Evolutionary conservation across 2,797 vertebrate species (phyloP), one percentile per base, ranked within the genome.

Genomic region (Bufotes viridis): DNA sequence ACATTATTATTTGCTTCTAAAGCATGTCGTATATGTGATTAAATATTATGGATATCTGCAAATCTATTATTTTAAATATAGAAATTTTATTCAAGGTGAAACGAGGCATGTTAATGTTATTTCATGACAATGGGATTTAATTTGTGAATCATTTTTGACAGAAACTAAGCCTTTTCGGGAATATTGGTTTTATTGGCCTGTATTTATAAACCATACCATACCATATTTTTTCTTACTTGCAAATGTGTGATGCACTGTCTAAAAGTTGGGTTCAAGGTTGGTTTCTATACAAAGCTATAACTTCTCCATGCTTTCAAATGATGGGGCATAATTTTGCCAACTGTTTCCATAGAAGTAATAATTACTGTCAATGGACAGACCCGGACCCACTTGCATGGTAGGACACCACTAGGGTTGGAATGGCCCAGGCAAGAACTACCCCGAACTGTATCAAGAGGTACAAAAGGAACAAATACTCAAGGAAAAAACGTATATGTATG

Each of bases 1-100:
- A 84, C 51, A 87, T 83, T 78, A 84, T 84, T 84, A 84, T 88
- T 87, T 87, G 74, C 67, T 82, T 83, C 34, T 82, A 49, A 26
- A 78, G 67, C 70, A 63, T 51, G 10, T 87, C 34, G 18, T 75
- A 78, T 83, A 76, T 12, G 42, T 76, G 79, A 87, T 82, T 82
- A 87, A 82, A 82, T 75, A 69, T 70, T 81, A 81, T 76, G 13
- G 42, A 84, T 75, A 85, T 85, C 29, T 65, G 58, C 74, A 85
- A 63, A 61, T 85, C 83, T 53, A 76, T 81, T 63, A 17, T 57
- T 72, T 58, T 72, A 70, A 58, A 81, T n/a, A 49, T 7, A 42
- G 17, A 15, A 17, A 67, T 67, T 67, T 67, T 67, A 67, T 81
- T 81, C 80, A 65, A 81, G 61, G 60, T 67, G 20, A 81, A 67